Conservation (phyloP, 1,140 invertebrate species). For the Agrilus planipennis region DNA sequence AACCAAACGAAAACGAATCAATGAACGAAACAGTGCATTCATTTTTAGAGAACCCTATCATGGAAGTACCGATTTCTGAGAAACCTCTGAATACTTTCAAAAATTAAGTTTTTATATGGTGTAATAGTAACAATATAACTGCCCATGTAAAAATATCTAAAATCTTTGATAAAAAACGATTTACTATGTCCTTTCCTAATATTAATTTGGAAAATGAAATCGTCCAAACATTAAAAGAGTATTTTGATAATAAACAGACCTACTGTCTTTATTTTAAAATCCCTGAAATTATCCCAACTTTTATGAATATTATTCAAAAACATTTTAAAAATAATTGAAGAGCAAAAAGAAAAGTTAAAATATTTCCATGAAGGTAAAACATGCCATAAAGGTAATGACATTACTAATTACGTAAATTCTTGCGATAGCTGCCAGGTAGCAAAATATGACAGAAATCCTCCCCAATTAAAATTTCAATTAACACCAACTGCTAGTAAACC, state of each 20-base stretch:
- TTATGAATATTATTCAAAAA: not conserved
- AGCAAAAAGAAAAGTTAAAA: not conserved
- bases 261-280: not conserved
- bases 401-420: not conserved
- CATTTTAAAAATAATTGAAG: constrained; percentile 1
- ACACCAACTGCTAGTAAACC: constrained; percentile 1
- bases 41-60: not conserved
- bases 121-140: not conserved
- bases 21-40: not conserved
- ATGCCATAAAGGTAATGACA: constrained; percentile 5
- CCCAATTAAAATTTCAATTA: not conserved
- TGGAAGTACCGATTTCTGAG: not conserved
- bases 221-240: not conserved
- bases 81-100: not conserved
- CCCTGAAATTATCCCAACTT: not conserved
- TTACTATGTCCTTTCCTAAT: constrained; percentile 1
- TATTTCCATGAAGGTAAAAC: constrained; percentile 5
- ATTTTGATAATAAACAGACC: not conserved
- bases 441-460: not conserved
- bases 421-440: not conserved
- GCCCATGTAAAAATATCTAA: not conserved
- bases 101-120: not conserved
- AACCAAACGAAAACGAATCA: not conserved
- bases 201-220: constrained; percentile 5
- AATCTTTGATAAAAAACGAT: constrained; percentile 5